Percentiles rank a stretch among this genome's conserved stretches.
phyloP scores from a whole-genome alignment of 2,797 vertebrate species.

The Schizopygopsis pylzovi region DNA sequence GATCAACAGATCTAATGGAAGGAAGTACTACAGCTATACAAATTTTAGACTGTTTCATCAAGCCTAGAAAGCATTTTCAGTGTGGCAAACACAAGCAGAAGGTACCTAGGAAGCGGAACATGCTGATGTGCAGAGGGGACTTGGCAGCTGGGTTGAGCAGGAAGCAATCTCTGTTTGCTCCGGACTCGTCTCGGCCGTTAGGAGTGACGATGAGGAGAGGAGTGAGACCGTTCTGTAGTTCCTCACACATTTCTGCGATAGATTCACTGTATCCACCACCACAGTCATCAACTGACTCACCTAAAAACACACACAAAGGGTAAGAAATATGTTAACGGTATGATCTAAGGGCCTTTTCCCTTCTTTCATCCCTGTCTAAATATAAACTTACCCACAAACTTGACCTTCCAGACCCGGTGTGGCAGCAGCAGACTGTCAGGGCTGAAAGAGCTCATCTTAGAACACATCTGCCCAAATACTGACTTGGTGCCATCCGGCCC shows the following conservation, averaged over 20 bases:
- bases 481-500: conserved; percentile 98
- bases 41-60: neutral
- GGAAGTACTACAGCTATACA: neutral
- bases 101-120: conserved; percentile 98
- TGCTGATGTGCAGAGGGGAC: conserved; percentile 92
- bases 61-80: neutral
- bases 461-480: conserved; percentile 99
- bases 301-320: conserved; percentile 78
- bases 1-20: neutral
- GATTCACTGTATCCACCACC: conserved; percentile 99
- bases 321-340: neutral
- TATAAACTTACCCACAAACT: conserved; percentile 90
- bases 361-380: neutral
- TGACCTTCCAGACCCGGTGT: conserved; percentile 99
- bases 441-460: conserved; percentile 98
- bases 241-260: conserved; percentile 98
- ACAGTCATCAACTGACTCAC: conserved; percentile 98
- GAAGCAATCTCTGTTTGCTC: conserved; percentile 98
- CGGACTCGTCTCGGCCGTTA: conserved; percentile 96
- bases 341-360: neutral
- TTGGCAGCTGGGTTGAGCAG: conserved; percentile 93
- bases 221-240: conserved; percentile 96
- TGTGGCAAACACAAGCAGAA: neutral
- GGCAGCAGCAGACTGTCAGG: conserved; percentile 96
- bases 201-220: conserved; percentile 97